phyloP scores from a whole-genome alignment of 2,888 invertebrate species.

The Lucinisca nassula region DNA sequence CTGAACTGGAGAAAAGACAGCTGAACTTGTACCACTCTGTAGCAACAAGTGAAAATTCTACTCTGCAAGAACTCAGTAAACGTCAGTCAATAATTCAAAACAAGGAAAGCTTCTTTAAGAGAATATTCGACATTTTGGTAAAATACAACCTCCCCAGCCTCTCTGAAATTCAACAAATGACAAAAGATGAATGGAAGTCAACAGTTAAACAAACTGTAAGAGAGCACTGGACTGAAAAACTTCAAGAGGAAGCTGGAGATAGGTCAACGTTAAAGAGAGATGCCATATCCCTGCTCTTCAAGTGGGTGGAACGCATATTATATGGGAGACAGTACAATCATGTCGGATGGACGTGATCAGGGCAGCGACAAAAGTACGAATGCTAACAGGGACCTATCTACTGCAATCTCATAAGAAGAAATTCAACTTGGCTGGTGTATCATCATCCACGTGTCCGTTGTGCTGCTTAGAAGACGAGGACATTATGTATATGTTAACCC shows the following conservation, averaged over 20 bases:
- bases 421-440: background rate
- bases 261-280: background rate
- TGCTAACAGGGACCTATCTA: background rate
- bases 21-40: background rate
- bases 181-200: too few species aligned
- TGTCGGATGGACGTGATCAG: background rate
- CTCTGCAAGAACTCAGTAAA: background rate
- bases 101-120: background rate
- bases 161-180: too few species aligned
- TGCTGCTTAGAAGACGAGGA: background rate
- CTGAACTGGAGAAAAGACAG: constrained; percentile 23
- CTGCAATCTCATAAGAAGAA: background rate
- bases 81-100: background rate
- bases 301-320: background rate
- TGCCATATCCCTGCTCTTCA: too few species aligned
- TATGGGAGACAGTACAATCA: background rate
- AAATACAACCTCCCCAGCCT: too few species aligned
- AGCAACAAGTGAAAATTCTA: background rate
- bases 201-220: background rate
- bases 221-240: background rate
- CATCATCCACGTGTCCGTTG: background rate
- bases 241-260: too few species aligned
- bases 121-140: too few species aligned
- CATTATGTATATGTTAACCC: background rate
- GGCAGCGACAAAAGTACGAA: background rate